Percentiles rank a stretch among this genome's conserved stretches.
These are phyloP conservation scores for Lophius piscatorius DNA, from an alignment of 2,113 vertebrate genomes.

Conservation along the genomic window DNA sequence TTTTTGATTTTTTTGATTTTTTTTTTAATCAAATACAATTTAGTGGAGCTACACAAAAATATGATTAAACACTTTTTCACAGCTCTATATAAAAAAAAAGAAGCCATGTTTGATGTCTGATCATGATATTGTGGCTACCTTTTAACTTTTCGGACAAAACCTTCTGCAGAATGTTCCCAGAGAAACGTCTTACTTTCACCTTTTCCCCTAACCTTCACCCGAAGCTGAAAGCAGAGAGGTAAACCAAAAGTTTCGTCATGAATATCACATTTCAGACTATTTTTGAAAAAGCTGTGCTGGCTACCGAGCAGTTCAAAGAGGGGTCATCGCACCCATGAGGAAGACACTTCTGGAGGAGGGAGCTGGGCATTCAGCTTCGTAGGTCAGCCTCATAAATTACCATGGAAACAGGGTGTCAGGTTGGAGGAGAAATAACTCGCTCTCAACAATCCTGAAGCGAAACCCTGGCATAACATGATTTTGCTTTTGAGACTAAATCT, in stretches of 20 bases:
- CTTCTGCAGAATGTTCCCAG: no score
- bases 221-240: neutral
- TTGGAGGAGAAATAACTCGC: slow-evolving; percentile 21
- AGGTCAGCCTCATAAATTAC: slow-evolving; percentile 58
- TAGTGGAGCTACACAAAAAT: no score
- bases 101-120: no score
- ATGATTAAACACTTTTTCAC: no score
- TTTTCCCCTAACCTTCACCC: slow-evolving; percentile 18
- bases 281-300: slow-evolving; percentile 1
- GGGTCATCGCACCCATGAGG: slow-evolving; percentile 28
- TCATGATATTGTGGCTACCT: no score
- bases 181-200: no score
- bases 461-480: neutral
- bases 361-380: slow-evolving; percentile 27
- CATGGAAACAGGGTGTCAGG: slow-evolving; percentile 46
- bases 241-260: slow-evolving; percentile 34
- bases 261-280: slow-evolving; percentile 26
- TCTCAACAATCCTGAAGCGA: neutral
- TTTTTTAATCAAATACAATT: no score
- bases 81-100: no score
- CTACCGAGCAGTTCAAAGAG: slow-evolving; percentile 40
- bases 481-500: neutral
- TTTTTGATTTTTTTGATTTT: no score
- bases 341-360: slow-evolving; percentile 25
- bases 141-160: no score